phyloP scores from a whole-genome alignment of 2,113 vertebrate genomes.

The Oryzias javanicus region DNA sequence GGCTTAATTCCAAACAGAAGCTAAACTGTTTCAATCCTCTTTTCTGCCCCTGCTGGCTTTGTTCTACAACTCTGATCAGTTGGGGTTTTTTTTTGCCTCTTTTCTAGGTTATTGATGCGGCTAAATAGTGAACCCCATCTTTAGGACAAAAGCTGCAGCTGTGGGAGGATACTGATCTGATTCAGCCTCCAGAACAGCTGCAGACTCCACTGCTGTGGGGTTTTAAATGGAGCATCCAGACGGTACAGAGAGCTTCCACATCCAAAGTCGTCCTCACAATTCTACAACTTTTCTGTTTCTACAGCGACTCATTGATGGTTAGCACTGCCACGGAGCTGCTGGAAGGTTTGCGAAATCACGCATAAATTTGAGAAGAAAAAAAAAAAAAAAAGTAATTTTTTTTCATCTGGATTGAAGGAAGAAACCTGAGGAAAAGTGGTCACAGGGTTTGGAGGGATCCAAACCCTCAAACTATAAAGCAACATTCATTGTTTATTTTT shows the following conservation, averaged over 20 bases:
- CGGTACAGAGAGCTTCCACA: slow-evolving; percentile 2
- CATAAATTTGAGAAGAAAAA: too few relatives aligned
- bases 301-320: too few relatives aligned
- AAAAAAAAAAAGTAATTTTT: too few relatives aligned
- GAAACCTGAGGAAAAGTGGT: too few relatives aligned
- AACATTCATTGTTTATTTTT: too few relatives aligned
- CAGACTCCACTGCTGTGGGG: slow-evolving; percentile 7
- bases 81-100: slow-evolving; percentile 7
- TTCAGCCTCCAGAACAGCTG: slow-evolving; percentile 51
- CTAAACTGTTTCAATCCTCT: background rate
- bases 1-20: background rate
- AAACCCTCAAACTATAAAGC: too few relatives aligned
- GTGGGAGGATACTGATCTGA: slow-evolving; percentile 32
- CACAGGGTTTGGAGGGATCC: too few relatives aligned
- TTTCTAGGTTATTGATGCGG: background rate
- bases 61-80: background rate
- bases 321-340: too few relatives aligned
- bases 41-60: background rate
- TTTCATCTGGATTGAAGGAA: too few relatives aligned
- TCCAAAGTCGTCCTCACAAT: too few relatives aligned
- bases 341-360: too few relatives aligned
- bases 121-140: slow-evolving; percentile 17
- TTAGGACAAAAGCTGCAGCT: slow-evolving; percentile 45
- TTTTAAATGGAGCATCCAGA: slow-evolving; percentile 18
- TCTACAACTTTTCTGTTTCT: too few relatives aligned